Percentiles rank a stretch among this genome's conserved stretches.
Evolutionary conservation across 2,113 vertebrate genomes (phyloP).

Genomic region (Cololabis saira): DNA sequence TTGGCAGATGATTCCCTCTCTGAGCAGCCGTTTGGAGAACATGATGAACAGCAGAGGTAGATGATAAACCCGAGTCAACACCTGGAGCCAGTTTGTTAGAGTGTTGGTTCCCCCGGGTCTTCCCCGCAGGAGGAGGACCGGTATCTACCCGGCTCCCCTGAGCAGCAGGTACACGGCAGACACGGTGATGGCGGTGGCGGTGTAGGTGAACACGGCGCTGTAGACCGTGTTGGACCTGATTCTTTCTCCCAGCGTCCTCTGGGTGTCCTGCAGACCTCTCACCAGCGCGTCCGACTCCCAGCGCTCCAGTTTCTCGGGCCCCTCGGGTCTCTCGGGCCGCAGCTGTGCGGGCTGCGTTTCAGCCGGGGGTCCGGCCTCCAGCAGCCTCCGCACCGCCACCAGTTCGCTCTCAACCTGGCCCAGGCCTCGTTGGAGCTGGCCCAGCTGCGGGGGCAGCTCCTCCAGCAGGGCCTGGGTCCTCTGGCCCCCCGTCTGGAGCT

Average conservation of each 20-base stretch:
- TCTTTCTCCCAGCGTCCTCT: conserved; percentile 84
- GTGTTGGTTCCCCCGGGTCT: no score
- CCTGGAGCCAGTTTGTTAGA: background rate
- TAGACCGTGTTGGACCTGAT: conserved; percentile 85
- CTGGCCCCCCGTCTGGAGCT: conserved; percentile 24
- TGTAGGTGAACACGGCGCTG: conserved; percentile 85
- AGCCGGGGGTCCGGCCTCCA: conserved; percentile 42
- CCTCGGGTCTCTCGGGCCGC: conserved; percentile 38
- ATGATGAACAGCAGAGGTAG: conserved; percentile 5
- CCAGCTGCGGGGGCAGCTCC: conserved; percentile 44
- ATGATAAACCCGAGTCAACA: background rate
- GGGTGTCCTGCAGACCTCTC: conserved; percentile 80
- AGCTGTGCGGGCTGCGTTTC: conserved; percentile 23
- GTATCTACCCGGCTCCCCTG: conserved; percentile 65
- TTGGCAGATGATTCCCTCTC: background rate
- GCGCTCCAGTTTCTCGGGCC: conserved; percentile 25
- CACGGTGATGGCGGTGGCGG: conserved; percentile 82
- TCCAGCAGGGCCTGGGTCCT: conserved; percentile 65
- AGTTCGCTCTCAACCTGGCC: conserved; percentile 37
- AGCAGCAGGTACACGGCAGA: conserved; percentile 90
- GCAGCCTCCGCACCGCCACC: conserved; percentile 48
- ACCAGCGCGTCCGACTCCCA: conserved; percentile 75
- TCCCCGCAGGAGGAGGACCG: no score
- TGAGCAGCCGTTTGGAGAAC: no score
- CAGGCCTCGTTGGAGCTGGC: conserved; percentile 41